Base-by-base conservation (phyloP, 2,888 invertebrate genomes). In the Aspidapion aeneum region DNA sequence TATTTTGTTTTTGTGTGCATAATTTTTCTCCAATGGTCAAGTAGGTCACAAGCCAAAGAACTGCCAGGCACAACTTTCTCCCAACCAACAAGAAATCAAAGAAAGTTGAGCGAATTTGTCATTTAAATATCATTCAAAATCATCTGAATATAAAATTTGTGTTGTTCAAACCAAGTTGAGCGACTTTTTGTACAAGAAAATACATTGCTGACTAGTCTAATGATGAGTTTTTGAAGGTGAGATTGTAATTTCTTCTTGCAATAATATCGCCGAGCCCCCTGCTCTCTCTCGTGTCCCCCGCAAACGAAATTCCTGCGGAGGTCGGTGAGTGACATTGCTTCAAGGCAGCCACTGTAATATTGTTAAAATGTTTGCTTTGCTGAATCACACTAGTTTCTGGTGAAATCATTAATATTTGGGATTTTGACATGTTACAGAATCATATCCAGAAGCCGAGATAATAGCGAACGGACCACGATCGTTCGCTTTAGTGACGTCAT, bases 291-390 rank as follows among this genome's bases (percentile, higher is more conserved):
- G 20, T 21, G 56, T 17, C 51, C 60, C 16, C 58, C 55, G 55
- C 5, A 22, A 22, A 52, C 57, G 57, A 65, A 61, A 65, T 67
- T 59, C 63, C 60, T 69, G 65, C 65, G 68, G 71, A 75, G 75
- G 75, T 73, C 74, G 74, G 69, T 61, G 68, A 66, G 70, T 71
- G 75, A 74, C 74, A 74, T 75, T 75, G 74, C 65, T 63, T 50
- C 61, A 63, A 64, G 66, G 60, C 17, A 52, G 52, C 35, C 35
- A 35, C 35, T 35, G 35, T 35, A 35, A 35, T 35, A 12, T 35
- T 35, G 5, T 35, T 35, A 35, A 35, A n/a, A 35, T 35, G 3
- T 35, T 35, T 35, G 35, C 3, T n/a, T n/a, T 35, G 35, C 12
- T 35, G 35, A 35, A 35, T 35, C 35, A n/a, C n/a, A n/a, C n/a